Conservation (phyloP, 2,888 invertebrate species). For the Therioaphis trifolii region DNA sequence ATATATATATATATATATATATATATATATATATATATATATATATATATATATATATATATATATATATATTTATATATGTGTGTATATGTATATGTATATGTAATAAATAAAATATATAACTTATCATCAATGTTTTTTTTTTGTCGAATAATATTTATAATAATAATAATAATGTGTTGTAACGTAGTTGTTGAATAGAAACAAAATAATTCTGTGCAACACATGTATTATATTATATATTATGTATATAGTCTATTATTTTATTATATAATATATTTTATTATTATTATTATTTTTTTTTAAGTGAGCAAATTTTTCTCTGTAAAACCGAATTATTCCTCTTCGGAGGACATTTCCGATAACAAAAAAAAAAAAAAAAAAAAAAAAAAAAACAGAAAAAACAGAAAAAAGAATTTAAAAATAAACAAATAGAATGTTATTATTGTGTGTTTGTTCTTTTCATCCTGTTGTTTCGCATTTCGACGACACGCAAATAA, state of each 20-base stretch:
- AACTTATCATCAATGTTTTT: conserved; percentile 27
- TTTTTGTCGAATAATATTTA: conserved; percentile 30
- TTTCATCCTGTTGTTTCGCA: conserved; percentile 6
- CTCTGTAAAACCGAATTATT: conserved; percentile 51
- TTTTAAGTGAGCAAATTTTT: conserved; percentile 60
- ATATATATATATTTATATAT: background rate
- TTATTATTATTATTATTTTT: conserved; percentile 22
- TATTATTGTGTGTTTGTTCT: conserved; percentile 17
- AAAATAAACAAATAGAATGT: background rate
- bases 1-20: conserved; percentile 5
- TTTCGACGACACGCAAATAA: conserved; percentile 6
- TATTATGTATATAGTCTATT: conserved; percentile 22
- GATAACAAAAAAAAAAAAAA: background rate
- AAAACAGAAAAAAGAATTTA: too few species aligned
- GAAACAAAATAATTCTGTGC: conserved; percentile 47
- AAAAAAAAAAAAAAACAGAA: background rate
- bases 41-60: background rate
- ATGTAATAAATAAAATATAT: conserved; percentile 41
- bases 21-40: background rate
- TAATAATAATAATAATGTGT: conserved; percentile 34
- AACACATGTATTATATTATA: conserved; percentile 6
- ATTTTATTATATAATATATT: conserved; percentile 41
- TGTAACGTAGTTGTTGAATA: conserved; percentile 35
- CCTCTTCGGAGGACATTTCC: background rate
- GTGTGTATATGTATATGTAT: too few species aligned